Percentiles rank a stretch among this genome's conserved stretches.
Evolutionary conservation across 2,888 invertebrate species (phyloP).

Genomic region (Helobdella robusta): DNA sequence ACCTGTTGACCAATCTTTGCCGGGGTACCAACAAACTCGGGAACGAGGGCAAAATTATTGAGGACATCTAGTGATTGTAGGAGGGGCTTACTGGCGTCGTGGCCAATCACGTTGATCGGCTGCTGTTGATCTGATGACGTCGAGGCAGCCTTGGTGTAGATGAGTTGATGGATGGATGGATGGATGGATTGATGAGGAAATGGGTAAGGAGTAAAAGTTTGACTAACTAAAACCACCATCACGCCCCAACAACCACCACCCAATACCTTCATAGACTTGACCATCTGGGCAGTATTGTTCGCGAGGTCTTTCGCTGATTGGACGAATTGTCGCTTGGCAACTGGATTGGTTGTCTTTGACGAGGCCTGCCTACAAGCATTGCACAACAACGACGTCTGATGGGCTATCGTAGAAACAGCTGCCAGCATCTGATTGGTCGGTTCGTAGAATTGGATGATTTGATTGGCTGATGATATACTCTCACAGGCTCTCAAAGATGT

Average conservation of each 20-base stretch:
- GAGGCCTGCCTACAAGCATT: constrained; percentile 88
- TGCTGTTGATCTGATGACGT: constrained; percentile 56
- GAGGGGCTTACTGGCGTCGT: constrained; percentile 69
- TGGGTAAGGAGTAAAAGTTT: background rate
- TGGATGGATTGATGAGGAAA: no score
- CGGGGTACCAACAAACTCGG: constrained; percentile 84
- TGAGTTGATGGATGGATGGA: no score
- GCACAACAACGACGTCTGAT: constrained; percentile 87
- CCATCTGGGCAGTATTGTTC: constrained; percentile 82
- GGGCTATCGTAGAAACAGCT: constrained; percentile 85
- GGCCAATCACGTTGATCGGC: constrained; percentile 64
- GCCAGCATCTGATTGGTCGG: constrained; percentile 72
- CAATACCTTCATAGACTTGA: constrained; percentile 77
- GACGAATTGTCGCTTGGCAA: constrained; percentile 89
- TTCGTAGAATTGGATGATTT: no score
- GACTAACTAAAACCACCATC: background rate
- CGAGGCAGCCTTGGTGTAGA: constrained; percentile 57
- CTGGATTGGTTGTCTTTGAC: constrained; percentile 75
- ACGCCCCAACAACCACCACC: background rate
- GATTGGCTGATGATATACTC: no score
- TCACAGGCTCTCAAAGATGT: no score
- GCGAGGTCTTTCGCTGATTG: constrained; percentile 95
- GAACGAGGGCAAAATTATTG: constrained; percentile 81
- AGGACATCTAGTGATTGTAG: constrained; percentile 81
- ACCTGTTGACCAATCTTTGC: constrained; percentile 74